A percentile compares a stretch with the other conserved stretches of the same genome.
phyloP scores from a whole-genome alignment of 2,888 invertebrate genomes.

The Nebria brevicollis region DNA sequence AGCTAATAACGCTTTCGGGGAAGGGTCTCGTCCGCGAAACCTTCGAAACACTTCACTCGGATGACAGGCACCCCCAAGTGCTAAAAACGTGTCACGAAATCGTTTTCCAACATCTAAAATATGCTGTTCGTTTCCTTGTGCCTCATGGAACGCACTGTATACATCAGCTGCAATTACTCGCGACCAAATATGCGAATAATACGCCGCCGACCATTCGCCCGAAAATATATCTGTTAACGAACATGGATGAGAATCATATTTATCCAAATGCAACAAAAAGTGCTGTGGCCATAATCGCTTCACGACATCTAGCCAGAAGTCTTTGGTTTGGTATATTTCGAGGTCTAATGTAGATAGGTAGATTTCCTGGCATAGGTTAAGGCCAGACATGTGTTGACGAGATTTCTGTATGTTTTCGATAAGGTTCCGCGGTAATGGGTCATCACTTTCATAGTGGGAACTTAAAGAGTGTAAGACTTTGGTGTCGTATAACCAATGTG shows the following conservation, averaged over 20 bases:
- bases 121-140: constrained; percentile 65
- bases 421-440: constrained; percentile 74
- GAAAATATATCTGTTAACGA: constrained; percentile 85
- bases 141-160: constrained; percentile 85
- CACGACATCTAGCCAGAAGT: constrained; percentile 86
- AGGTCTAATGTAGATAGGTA: constrained; percentile 86
- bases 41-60: constrained; percentile 87
- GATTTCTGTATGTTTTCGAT: constrained; percentile 72
- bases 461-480: constrained; percentile 70
- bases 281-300: constrained; percentile 84
- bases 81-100: constrained; percentile 85
- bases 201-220: constrained; percentile 86
- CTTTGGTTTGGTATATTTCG: constrained; percentile 78
- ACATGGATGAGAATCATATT: constrained; percentile 85
- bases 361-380: constrained; percentile 81
- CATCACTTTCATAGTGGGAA: constrained; percentile 78
- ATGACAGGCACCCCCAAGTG: constrained; percentile 83
- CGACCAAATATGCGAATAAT: constrained; percentile 88
- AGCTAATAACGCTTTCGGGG: constrained; percentile 80
- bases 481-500: constrained; percentile 79
- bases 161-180: constrained; percentile 91
- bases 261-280: constrained; percentile 78
- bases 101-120: constrained; percentile 72
- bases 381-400: constrained; percentile 80
- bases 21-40: constrained; percentile 93